phyloP scores from a whole-genome alignment of 2,888 invertebrate genomes.

The Oxytorus armatus region DNA sequence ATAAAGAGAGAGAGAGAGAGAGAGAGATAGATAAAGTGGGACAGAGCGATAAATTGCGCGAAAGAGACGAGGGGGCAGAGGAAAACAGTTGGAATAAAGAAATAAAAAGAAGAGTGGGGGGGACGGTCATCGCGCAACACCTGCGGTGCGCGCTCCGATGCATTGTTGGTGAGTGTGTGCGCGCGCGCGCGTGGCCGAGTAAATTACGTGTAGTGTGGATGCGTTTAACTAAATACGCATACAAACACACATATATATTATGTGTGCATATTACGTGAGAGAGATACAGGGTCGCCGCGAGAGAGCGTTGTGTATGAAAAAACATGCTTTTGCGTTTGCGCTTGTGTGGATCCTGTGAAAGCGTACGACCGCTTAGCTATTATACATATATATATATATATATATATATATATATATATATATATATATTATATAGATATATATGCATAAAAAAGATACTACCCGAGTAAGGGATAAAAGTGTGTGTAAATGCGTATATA shows the following conservation, averaged over 20 bases:
- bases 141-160: slow-evolving; percentile 77
- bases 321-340: slow-evolving; percentile 33
- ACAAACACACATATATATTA: slow-evolving; percentile 1
- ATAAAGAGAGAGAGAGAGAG: slow-evolving; percentile 40
- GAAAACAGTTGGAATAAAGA: slow-evolving; percentile 51
- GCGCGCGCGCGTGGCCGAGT: slow-evolving; percentile 60
- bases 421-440: too few species aligned
- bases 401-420: too few species aligned
- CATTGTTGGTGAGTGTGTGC: slow-evolving; percentile 78
- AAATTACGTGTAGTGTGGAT: slow-evolving; percentile 50
- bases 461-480: slow-evolving; percentile 9
- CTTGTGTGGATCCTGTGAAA: neutral
- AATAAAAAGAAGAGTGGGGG: slow-evolving; percentile 36
- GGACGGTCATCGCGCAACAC: slow-evolving; percentile 73
- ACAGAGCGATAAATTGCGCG: slow-evolving; percentile 37
- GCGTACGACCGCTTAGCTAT: too few species aligned
- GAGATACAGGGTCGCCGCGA: slow-evolving; percentile 55
- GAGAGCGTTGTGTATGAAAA: slow-evolving; percentile 36
- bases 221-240: slow-evolving; percentile 25
- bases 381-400: too few species aligned
- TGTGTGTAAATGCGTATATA: slow-evolving; percentile 29
- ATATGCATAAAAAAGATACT: too few species aligned
- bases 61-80: slow-evolving; percentile 29
- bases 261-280: slow-evolving; percentile 50
- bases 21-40: slow-evolving; percentile 11